These are phyloP conservation scores for Clamator glandarius DNA, from an alignment of 2,797 vertebrate genomes.

Conservation along the genomic window DNA sequence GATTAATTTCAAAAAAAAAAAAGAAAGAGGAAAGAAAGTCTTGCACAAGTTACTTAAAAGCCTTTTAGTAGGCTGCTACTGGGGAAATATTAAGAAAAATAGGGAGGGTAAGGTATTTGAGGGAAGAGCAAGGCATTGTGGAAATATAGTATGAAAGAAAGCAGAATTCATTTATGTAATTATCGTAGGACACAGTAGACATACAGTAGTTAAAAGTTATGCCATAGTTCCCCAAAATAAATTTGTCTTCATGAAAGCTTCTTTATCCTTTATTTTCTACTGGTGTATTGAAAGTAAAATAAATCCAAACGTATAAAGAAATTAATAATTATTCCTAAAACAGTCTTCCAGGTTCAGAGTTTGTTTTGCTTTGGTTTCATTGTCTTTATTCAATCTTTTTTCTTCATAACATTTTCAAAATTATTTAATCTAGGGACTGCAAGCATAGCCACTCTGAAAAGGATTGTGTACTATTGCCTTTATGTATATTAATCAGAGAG, in stretches of 20 bases:
- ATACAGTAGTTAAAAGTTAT: not conserved
- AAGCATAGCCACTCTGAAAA: not conserved
- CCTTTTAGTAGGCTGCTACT: not conserved
- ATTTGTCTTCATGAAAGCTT: not conserved
- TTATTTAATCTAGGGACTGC: not conserved
- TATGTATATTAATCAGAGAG: not conserved
- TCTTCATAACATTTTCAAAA: not conserved
- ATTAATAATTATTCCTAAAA: not conserved
- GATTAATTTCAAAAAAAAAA: constrained; percentile 8
- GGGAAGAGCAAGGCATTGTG: not conserved
- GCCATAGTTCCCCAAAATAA: not conserved
- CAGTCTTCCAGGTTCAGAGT: not conserved
- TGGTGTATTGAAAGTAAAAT: not conserved
- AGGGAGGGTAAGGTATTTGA: constrained; percentile 5
- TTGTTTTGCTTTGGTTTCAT: not conserved
- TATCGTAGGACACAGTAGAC: not conserved
- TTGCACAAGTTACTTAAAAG: constrained; percentile 48
- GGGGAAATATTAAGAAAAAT: constrained; percentile 12
- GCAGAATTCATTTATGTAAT: constrained; percentile 10
- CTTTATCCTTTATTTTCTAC: not conserved
- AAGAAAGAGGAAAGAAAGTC: not conserved
- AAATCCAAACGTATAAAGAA: not conserved
- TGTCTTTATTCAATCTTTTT: not conserved
- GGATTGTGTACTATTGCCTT: not conserved
- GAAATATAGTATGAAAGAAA: not conserved